Percentiles rank a stretch among this genome's conserved stretches.
Conservation (phyloP, 2,797 vertebrate genomes). For the Phoxinus dragarum region DNA sequence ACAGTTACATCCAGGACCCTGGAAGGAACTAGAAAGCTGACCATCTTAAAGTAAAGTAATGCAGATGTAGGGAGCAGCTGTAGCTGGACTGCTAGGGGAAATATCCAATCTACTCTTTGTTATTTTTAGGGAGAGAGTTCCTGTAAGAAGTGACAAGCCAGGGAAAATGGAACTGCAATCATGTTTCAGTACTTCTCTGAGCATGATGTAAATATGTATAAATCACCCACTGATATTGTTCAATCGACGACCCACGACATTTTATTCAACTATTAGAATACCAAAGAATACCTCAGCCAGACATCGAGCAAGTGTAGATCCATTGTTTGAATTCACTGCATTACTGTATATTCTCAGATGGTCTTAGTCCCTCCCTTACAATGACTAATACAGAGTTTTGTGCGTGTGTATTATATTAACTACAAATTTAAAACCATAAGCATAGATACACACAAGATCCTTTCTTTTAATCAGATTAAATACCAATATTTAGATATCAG, state of each 20-base stretch:
- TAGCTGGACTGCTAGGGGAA: conserved; percentile 45
- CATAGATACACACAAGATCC: background rate
- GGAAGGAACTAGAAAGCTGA: conserved; percentile 76
- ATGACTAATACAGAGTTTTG: conserved; percentile 15
- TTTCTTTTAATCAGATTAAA: conserved; percentile 19
- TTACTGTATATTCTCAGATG: conserved; percentile 6
- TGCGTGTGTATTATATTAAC: conserved; percentile 4
- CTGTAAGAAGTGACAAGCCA: conserved; percentile 33
- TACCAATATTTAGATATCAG: background rate
- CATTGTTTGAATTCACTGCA: conserved; percentile 18
- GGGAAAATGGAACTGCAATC: conserved; percentile 48
- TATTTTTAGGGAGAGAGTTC: conserved; percentile 12
- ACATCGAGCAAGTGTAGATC: conserved; percentile 50
- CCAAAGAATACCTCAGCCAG: conserved; percentile 81
- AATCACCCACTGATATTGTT: conserved; percentile 66
- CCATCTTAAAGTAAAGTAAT: conserved; percentile 21
- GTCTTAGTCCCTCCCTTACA: background rate
- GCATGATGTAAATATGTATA: conserved; percentile 81
- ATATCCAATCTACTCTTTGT: conserved; percentile 38
- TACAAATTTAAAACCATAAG: background rate
- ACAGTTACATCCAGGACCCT: conserved; percentile 86
- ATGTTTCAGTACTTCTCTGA: conserved; percentile 66
- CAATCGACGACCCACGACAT: conserved; percentile 63
- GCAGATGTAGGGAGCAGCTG: conserved; percentile 39
- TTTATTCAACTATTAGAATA: conserved; percentile 54